Percentiles rank a stretch among this genome's conserved stretches.
Conservation (phyloP, 30 jellyfish, hydroid and myxozoan genomes). For the Cassiopea xamachana region DNA sequence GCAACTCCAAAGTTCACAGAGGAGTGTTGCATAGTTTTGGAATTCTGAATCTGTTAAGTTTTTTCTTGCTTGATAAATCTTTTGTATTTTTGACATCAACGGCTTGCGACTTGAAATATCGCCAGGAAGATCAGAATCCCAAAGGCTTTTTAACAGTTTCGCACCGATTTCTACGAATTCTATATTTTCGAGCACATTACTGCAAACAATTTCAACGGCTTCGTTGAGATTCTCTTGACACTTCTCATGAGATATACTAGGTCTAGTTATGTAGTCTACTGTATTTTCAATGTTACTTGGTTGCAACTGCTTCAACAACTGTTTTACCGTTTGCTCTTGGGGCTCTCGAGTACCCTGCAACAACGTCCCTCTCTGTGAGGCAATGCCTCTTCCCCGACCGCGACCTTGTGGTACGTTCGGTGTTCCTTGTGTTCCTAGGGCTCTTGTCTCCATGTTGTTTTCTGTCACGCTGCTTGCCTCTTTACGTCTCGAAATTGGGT, state of each 20-base stretch:
- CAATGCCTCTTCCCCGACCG: conserved; percentile 57
- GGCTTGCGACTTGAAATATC: conserved; percentile 49
- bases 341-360: conserved; percentile 21
- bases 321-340: conserved; percentile 12
- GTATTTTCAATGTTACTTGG: conserved; percentile 16
- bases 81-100: conserved; percentile 54
- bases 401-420: conserved; percentile 37
- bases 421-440: neutral
- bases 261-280: conserved; percentile 38
- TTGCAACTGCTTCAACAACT: conserved; percentile 1
- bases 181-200: conserved; percentile 11
- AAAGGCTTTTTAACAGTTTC: conserved; percentile 18
- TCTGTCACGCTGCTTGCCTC: too few species aligned
- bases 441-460: neutral
- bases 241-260: neutral
- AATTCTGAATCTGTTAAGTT: conserved; percentile 35
- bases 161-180: conserved; percentile 55
- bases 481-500: too few species aligned
- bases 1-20: conserved; percentile 69
- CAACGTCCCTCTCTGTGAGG: neutral
- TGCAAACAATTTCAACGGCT: conserved; percentile 23
- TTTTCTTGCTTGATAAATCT: conserved; percentile 46
- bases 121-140: conserved; percentile 36
- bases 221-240: conserved; percentile 23
- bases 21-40: conserved; percentile 50